phyloP scores from a whole-genome alignment of 2,888 invertebrate species.

The Alitta virens region DNA sequence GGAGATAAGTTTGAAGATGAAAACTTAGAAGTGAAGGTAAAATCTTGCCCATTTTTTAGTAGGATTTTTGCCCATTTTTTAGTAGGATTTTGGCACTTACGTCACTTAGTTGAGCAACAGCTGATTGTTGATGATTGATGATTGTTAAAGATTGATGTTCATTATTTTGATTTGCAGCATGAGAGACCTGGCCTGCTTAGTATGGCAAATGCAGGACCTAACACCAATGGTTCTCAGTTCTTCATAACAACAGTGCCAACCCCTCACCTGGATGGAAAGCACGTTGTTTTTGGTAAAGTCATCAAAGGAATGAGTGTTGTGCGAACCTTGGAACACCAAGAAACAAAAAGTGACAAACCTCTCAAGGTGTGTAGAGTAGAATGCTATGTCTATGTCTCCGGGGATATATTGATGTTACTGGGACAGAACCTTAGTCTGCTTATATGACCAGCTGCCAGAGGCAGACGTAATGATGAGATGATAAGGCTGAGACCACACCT shows the following conservation, averaged over 20 bases:
- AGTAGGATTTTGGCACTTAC: background rate
- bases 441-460: too few relatives aligned
- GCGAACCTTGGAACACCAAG: constrained; percentile 68
- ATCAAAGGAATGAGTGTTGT: constrained; percentile 72
- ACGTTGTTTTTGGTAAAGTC: constrained; percentile 82
- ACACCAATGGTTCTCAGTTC: constrained; percentile 55
- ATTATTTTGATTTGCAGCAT: constrained; percentile 46
- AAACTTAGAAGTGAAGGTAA: constrained; percentile 45
- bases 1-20: constrained; percentile 54
- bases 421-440: too few relatives aligned
- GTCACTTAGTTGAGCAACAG: background rate
- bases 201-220: constrained; percentile 54
- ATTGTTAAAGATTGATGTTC: background rate
- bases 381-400: too few relatives aligned
- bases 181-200: constrained; percentile 48
- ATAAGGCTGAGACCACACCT: too few relatives aligned
- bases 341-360: constrained; percentile 41
- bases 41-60: too few relatives aligned
- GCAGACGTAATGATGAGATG: too few relatives aligned
- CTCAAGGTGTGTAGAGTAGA: background rate
- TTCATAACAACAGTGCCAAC: constrained; percentile 71
- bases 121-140: background rate
- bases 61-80: too few relatives aligned
- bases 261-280: constrained; percentile 74
- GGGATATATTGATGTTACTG: too few relatives aligned